A percentile compares a stretch with the other conserved stretches of the same genome.
phyloP scores from a whole-genome alignment of 2,113 vertebrate species.

The Nicator chloris region DNA sequence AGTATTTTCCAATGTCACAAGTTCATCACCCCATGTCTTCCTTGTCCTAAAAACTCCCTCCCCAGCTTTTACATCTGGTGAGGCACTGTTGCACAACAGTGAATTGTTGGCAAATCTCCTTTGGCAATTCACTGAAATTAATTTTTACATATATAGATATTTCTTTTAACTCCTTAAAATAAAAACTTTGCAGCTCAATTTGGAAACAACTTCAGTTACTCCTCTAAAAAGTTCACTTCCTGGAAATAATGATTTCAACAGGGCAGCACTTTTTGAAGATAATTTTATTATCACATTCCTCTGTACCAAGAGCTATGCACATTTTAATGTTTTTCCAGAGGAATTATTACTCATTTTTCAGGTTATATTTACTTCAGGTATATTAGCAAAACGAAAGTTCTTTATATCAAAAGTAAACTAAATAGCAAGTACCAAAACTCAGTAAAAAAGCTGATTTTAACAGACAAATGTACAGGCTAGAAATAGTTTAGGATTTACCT shows the following conservation, averaged over 20 bases:
- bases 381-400: neutral
- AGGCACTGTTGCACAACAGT: rapidly evolving
- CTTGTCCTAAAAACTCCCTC: neutral
- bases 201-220: neutral
- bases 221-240: neutral
- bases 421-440: neutral
- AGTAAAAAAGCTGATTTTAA: neutral
- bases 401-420: neutral
- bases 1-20: neutral
- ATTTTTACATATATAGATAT: neutral
- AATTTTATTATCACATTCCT: neutral
- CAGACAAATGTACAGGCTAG: neutral
- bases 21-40: neutral
- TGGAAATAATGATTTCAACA: neutral
- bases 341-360: neutral
- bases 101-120: neutral
- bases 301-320: neutral
- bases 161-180: neutral
- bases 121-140: neutral
- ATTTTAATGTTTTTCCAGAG: neutral
- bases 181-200: neutral
- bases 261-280: neutral
- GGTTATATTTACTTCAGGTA: neutral
- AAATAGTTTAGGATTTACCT: slow-evolving; percentile 78
- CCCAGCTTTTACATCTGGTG: neutral